A percentile compares a stretch with the other conserved stretches of the same genome.
These are phyloP conservation scores for Climacteris rufus DNA, from an alignment of 2,113 vertebrate species.

Conservation along the genomic window DNA sequence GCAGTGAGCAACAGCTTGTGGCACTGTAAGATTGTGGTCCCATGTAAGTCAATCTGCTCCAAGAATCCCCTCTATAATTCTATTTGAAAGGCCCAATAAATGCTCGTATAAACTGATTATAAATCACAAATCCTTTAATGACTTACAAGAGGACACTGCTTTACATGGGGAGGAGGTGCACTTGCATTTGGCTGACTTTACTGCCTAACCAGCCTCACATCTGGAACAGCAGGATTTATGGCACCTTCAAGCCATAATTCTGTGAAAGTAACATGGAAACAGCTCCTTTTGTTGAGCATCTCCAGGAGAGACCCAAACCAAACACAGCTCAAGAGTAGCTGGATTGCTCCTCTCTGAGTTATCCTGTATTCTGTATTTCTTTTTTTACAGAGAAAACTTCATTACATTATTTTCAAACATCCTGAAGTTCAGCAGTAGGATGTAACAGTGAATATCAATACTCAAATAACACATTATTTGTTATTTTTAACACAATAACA, in stretches of 20 bases:
- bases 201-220: not conserved
- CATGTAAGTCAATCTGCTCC: conserved; percentile 4
- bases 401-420: rapidly evolving
- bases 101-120: not conserved
- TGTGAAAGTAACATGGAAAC: not conserved
- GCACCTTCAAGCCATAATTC: not conserved
- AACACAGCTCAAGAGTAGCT: not conserved
- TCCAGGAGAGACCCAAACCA: not conserved
- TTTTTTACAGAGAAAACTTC: not conserved
- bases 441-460: rapidly evolving
- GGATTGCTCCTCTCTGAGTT: not conserved
- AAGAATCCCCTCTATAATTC: conserved; percentile 12
- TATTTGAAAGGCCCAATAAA: conserved; percentile 33
- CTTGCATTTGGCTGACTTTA: not conserved
- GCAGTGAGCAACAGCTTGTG: conserved; percentile 7
- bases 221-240: conserved; percentile 3
- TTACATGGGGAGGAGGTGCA: not conserved
- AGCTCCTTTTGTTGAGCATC: not conserved
- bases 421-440: not conserved
- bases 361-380: rapidly evolving
- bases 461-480: not conserved
- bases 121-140: conserved; percentile 39
- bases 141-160: not conserved
- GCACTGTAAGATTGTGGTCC: not conserved
- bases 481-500: not conserved